Base-by-base conservation (phyloP, 1,140 invertebrate genomes). In the Akabosia matsudoensis region DNA sequence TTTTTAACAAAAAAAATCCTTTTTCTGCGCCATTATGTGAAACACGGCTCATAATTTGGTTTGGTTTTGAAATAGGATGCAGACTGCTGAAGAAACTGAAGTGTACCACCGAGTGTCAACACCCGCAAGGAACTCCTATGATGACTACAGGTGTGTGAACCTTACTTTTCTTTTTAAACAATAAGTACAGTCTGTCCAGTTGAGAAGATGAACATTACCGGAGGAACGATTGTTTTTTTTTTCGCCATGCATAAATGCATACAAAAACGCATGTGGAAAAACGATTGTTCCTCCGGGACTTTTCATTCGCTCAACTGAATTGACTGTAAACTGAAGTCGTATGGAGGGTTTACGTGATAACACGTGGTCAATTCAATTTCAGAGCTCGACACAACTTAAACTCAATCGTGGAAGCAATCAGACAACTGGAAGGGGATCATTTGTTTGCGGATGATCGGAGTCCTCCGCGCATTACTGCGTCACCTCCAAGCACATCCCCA, bases 341-440 rank as follows among this genome's bases (percentile, higher is more conserved):
- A 51, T 51, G 45, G n/a, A 51, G 10, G 45, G n/a, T 51, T 51
- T 13, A 13, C n/a, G n/a, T n/a, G n/a, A n/a, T n/a, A n/a, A n/a
- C n/a, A n/a, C n/a, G 7, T 61, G 22, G 4, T 10, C 54, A 3
- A 61, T 61, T 22, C 16, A 13, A 16, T 67, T 78, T 90, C 81
- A 93, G 92, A 33, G 95, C 94, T 64, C 89, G 95, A 51, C 93
- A 97, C 83, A 98, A 97, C 84, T 87, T 99, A 76, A 95, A 98
- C 84, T 98, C 97, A 0, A 98, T 99, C 77, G 95, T 98, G 10
- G 96, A 99, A 84, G 97, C 97, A 30, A 98, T 98, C 80, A 89
- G 96, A 45, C 96, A 97, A 83, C 86, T 99, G 74, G 97, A 99
- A 85, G 96, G 97, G 7, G 94, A 97, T 84, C 93, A 96, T 84